Conservation (phyloP, 2,113 vertebrate species). For the Mola mola region DNA sequence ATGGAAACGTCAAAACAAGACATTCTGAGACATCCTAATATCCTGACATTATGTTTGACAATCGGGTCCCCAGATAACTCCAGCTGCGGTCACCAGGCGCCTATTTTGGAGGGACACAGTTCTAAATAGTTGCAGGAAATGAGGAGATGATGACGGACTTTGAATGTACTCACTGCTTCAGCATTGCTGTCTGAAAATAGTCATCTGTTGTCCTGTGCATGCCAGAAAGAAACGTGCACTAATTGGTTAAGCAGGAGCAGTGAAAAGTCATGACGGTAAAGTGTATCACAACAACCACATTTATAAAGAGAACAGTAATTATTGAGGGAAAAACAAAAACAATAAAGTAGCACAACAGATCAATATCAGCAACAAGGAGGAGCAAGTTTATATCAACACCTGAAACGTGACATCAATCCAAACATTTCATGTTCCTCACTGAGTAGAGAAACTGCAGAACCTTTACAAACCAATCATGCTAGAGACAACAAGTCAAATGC, state of each 20-base stretch:
- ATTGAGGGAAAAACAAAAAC: no score
- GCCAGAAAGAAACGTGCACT: slow-evolving; percentile 35
- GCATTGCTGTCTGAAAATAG: slow-evolving; percentile 66
- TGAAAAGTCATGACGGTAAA: slow-evolving; percentile 7
- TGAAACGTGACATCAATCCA: neutral
- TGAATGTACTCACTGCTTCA: slow-evolving; percentile 67
- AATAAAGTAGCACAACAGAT: no score
- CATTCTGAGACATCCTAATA: slow-evolving; percentile 74
- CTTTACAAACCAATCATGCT: no score
- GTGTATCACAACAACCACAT: neutral
- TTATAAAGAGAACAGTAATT: neutral
- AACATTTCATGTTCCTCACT: slow-evolving; percentile 1
- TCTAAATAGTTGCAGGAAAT: slow-evolving; percentile 80
- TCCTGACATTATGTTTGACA: slow-evolving; percentile 72
- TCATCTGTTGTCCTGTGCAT: slow-evolving; percentile 65
- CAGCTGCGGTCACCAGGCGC: slow-evolving; percentile 64
- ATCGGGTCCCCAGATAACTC: slow-evolving; percentile 71
- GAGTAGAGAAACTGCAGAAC: no score
- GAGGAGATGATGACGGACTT: slow-evolving; percentile 81
- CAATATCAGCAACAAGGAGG: neutral
- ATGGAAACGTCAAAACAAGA: slow-evolving; percentile 81
- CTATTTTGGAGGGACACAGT: slow-evolving; percentile 70
- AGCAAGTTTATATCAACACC: neutral
- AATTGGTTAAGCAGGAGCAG: slow-evolving; percentile 19
- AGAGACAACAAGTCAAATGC: no score